Evolutionary conservation across 2,113 vertebrate genomes (phyloP).

Genomic region (Ameiurus melas): DNA sequence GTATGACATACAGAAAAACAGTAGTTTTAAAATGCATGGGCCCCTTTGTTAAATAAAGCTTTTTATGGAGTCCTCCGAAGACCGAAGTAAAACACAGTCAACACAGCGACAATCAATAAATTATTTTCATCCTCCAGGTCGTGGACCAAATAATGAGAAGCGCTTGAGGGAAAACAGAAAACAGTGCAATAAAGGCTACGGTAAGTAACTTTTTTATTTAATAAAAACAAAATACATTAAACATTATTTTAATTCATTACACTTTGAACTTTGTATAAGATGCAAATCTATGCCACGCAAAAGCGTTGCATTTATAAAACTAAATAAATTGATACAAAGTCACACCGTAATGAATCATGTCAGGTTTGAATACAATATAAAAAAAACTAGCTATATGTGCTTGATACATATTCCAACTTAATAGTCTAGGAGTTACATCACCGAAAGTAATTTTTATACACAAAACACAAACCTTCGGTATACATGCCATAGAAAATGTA

Average conservation of each 20-base stretch:
- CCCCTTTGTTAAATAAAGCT: background rate
- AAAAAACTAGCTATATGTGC: background rate
- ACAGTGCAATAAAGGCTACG: constrained; percentile 65
- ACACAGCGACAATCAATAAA: background rate
- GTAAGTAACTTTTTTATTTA: constrained; percentile 68
- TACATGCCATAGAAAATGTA: background rate
- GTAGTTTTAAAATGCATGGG: background rate
- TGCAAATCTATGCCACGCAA: background rate
- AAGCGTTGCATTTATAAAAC: background rate
- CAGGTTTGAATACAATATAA: background rate
- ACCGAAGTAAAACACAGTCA: background rate
- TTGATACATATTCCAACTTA: background rate
- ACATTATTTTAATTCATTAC: background rate
- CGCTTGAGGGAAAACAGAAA: constrained; percentile 64
- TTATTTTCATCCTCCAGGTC: constrained; percentile 67
- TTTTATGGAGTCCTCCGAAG: background rate
- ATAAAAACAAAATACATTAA: constrained; percentile 29
- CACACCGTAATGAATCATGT: background rate
- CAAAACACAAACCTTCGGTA: background rate
- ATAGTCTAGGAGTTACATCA: background rate
- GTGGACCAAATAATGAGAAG: constrained; percentile 67
- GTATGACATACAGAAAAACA: background rate
- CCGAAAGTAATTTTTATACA: background rate
- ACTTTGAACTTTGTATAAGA: background rate
- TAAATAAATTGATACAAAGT: background rate